Base-by-base conservation (phyloP, 1,140 invertebrate species). In the Drosophila kanapiae region DNA sequence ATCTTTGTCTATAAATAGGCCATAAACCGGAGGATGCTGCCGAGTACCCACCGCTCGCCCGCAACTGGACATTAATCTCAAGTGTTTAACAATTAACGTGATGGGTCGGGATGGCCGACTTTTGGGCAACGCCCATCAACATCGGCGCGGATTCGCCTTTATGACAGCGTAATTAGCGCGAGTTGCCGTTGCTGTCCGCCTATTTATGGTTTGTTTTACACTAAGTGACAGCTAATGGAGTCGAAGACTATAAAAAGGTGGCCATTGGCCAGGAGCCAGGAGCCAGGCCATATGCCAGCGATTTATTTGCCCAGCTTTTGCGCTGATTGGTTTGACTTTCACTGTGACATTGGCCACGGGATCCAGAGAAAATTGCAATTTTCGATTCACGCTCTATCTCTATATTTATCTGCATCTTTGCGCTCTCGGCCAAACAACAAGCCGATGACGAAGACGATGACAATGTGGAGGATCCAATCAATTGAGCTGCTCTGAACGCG, bases 11-110 rank as follows among this genome's bases (percentile, higher is more conserved):
- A 84, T 88, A 88, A 84, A 87, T 83, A 71, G 68, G 23, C 68
- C 76, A 68, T 87, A 78, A 88, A 83, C 67, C 63, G 27, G 48
- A n/a, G 59, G 35, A 48, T 54, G 33, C 61, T 38, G 14, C 33
- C 45, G 64, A 54, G 45, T 40, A 58, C 23, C 11, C 33, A 8
- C 16, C 8, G 33, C 35, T 63, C 48, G 53, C 49, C 40, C 31
- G 42, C 18, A 33, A 49, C 47, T 37, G 35, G 43, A 67, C 84
- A 83, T 88, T 80, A 87, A 87, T 87, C 80, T 83, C 68, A 78
- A 84, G 80, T 83, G 77, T 75, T 84, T 63, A 87, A 71, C 83
- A 87, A 87, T 87, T 87, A 87, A 88, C 72, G 38, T 70, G 67
- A 61, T 56, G 62, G 64, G 62, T 33, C 18, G 37, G 60, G 33